Conservation (phyloP, 2,888 invertebrate species). For the Polydrusus tereticollis region DNA sequence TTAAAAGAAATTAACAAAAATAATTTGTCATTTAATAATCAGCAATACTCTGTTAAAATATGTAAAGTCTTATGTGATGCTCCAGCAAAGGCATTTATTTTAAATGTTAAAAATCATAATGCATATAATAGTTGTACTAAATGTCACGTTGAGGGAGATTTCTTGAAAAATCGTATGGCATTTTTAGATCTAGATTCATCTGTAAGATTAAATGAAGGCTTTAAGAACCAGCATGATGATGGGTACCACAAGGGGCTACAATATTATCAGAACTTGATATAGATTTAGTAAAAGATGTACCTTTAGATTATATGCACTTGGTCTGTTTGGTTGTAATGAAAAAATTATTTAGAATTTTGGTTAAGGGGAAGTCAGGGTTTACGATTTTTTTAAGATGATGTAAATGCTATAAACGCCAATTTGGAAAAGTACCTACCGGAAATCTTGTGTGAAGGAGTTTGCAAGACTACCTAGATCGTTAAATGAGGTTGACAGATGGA, state of each 20-base stretch:
- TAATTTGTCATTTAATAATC: constrained; percentile 30
- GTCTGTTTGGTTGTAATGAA: constrained; percentile 45
- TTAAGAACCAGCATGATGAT: constrained; percentile 34
- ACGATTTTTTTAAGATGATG: constrained; percentile 13
- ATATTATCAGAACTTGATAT: constrained; percentile 47
- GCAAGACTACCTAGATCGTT: constrained; percentile 33
- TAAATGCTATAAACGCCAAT: constrained; percentile 1
- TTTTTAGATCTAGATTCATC: constrained; percentile 33
- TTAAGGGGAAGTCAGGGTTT: neutral
- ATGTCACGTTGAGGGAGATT: constrained; percentile 46
- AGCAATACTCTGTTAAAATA: neutral
- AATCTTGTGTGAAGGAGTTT: constrained; percentile 16
- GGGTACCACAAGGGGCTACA: constrained; percentile 48
- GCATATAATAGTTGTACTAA: constrained; percentile 48
- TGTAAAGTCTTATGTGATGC: constrained; percentile 19
- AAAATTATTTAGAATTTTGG: constrained; percentile 33
- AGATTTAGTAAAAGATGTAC: constrained; percentile 52
- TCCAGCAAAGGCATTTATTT: constrained; percentile 16
- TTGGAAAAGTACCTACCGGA: constrained; percentile 29
- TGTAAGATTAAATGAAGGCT: constrained; percentile 32
- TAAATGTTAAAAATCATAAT: constrained; percentile 21
- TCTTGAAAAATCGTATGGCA: constrained; percentile 42
- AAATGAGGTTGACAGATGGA: constrained; percentile 40
- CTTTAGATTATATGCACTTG: constrained; percentile 51
- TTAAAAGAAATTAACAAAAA: constrained; percentile 30